Base-by-base conservation (phyloP, 2,113 vertebrate genomes). In the Callaeas wilsoni region DNA sequence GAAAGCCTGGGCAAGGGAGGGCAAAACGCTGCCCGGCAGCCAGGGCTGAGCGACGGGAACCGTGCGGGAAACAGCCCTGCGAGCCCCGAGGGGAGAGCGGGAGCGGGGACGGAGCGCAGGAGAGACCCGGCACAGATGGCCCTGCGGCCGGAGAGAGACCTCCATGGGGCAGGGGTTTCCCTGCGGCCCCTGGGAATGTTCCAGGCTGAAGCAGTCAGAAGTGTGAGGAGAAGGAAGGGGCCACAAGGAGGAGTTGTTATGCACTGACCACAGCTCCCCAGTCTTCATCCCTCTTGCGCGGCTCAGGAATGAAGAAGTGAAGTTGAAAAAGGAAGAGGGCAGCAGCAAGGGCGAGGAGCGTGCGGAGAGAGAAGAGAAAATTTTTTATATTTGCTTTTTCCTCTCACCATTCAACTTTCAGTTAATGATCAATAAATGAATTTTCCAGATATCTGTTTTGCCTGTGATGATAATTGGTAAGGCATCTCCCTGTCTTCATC, bases 121-220 rank as follows among this genome's bases (percentile, higher is more conserved):
- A 39, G 35, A 22, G 55, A 29, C 13, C 69, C n/a, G 49, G 59
- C 59, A 74, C 49, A 33, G 47, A 63, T 12, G 81, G 57, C 6
- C 50, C 69, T 18, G 49, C 6, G 33, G 27, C 26, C 27, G 1
- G n/a, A 14, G 7, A 70, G 20, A 15, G 42, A 37, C 6, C 27
- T 33, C 23, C 17, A 17, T 4, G 10, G 16, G 44, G 3, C 33
- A 21, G 5, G 5, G 10, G 5, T 2, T 7, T 7, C 2, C 13
- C 62, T 46, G 39, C 1, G 11, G 16, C 0, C 0, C 2, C 8
- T 32, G 39, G 52, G 26, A 53, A 29, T 7, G 26, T 1, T 2
- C 35, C 26, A 5, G 18, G 9, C 2, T 33, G 32, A 0, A 17
- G 12, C 6, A 30, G 7, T 1, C 3, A 32, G 19, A 41, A 13